Evolutionary conservation across 2,797 vertebrate species (phyloP), one percentile per base, ranked within the genome.

Genomic region (Protosalanx chinensis): DNA sequence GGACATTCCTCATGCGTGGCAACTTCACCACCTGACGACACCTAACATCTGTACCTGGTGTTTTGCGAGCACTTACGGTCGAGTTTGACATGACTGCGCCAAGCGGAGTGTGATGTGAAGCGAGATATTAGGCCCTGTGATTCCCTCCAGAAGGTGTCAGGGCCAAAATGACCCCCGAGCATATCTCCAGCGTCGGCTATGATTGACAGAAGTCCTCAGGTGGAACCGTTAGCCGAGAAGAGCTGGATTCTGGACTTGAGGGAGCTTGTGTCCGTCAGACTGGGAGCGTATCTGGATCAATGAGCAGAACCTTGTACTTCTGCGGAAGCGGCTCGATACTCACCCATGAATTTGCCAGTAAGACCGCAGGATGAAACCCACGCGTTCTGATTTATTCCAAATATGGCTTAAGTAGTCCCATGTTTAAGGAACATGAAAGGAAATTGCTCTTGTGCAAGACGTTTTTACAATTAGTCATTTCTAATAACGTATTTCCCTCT

Each of bases 401-500:
- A 63, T 53, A 63, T 73, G 37, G 18, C 75, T 71, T 71, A 15
- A 57, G 10, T 65, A 33, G 64, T 66, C 35, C 27, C 23, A 33
- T 12, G 46, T 2, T 8, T 6, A n/a, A 12, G 59, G 53, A 41
- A 10, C 23, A 27, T 64, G 78, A 81, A 67, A 62, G 41, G 32
- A 77, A 79, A 80, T 79, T 63, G 41, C 70, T 72, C 57, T 0
- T 71, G 69, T 73, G 70, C 63, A 68, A 35, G 67, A 30, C 7
- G 71, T 81, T 72, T 76, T 59, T 68, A 78, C 72, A 76, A 85
- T 79, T 79, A 85, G 75, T 86, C 61, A 85, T 83, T 68, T 82
- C 70, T 84, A 84, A 87, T 86, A 82, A 86, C 76, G 79, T 71
- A 78, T 77, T 82, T 77, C 75, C 72, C 76, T 53, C 66, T 77